Base-by-base conservation (phyloP, 2,888 invertebrate genomes). In the Latrodectus elegans region DNA sequence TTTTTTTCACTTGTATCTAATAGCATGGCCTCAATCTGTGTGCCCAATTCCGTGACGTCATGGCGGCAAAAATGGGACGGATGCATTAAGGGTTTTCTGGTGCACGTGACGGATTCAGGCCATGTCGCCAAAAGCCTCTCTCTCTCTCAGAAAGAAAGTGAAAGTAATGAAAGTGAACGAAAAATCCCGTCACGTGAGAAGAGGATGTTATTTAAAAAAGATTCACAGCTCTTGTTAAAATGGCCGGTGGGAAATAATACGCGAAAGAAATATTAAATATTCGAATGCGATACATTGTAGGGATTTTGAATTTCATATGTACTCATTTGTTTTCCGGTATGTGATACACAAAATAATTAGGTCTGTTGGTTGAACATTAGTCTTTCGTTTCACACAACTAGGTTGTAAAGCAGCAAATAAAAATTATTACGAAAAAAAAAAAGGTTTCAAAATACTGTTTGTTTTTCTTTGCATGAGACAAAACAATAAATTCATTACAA, bases 31-130 rank as follows among this genome's bases (percentile, higher is more conserved):
- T 73, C 74, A 70, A 70, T 85, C 84, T 17, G 49, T 79, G 84
- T 85, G 73, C 84, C 70, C 84, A 79, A 85, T 85, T 85, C 65
- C 65, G 79, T 85, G 84, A 85, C 84, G 84, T 85, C 84, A 85
- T 60, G 64, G 67, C 67, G 53, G 73, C 55, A 79, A 70, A 85
- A 81, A 52, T 73, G 75, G 79, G 74, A 79, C 79, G 79, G 79
- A 79, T 73, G 79, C 79, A 79, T 85, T 79, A 68, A 55, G 84
- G 22, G 26, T 73, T 55, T 73, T 67, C 14, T 22, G 71, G 49
- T 4, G 64, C 84, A 88, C 85, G 78, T 84, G 81, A 81, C 64
- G 82, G 70, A 76, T 79, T 71, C 73, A 81, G 70, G 71, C 72
- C 77, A 83, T 73, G 84, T 75, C 75, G 84, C 79, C 82, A 78